A percentile compares a stretch with the other conserved stretches of the same genome.
phyloP scores from a whole-genome alignment of 2,797 vertebrate genomes.

The Holocentrus rufus region DNA sequence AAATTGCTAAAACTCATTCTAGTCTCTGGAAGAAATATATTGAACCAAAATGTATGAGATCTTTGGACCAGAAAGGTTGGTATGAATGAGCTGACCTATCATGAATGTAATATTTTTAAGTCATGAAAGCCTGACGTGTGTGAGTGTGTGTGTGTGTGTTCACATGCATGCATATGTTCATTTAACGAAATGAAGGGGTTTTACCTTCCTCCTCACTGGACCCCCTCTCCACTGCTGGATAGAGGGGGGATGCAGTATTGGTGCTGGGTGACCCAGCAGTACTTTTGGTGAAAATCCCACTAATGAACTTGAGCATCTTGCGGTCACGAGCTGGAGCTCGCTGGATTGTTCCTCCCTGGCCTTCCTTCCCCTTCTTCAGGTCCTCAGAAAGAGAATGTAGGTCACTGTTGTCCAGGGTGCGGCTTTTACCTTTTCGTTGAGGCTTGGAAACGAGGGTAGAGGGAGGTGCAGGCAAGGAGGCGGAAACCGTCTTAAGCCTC shows the following conservation, averaged over 20 bases:
- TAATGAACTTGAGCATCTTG: slow-evolving; percentile 97
- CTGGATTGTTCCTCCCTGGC: slow-evolving; percentile 70
- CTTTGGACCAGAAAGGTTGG: neutral
- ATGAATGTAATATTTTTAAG: neutral
- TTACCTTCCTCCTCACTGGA: slow-evolving; percentile 85
- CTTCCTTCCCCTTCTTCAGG: slow-evolving; percentile 74
- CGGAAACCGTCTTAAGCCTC: slow-evolving; percentile 74
- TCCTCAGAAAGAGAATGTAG: slow-evolving; percentile 84
- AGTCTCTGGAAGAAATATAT: neutral
- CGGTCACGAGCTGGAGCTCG: slow-evolving; percentile 86
- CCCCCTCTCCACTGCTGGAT: slow-evolving; percentile 76
- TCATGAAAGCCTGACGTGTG: neutral
- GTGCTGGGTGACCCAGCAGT: slow-evolving; percentile 75
- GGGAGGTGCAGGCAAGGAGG: slow-evolving; percentile 76
- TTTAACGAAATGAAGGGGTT: slow-evolving; percentile 3
- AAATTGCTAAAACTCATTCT: neutral
- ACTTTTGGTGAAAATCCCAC: slow-evolving; percentile 95
- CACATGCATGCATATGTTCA: neutral
- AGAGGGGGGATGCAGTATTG: slow-evolving; percentile 68
- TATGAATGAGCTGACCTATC: neutral
- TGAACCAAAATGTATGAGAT: slow-evolving; percentile 1
- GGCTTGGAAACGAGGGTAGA: slow-evolving; percentile 64
- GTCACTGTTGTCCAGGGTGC: slow-evolving; percentile 94
- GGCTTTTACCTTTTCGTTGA: slow-evolving; percentile 90
- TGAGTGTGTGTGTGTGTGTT: neutral